A percentile compares a stretch with the other conserved stretches of the same genome.
phyloP scores from a whole-genome alignment of 2,797 vertebrate species.

The Perodicticus potto region DNA sequence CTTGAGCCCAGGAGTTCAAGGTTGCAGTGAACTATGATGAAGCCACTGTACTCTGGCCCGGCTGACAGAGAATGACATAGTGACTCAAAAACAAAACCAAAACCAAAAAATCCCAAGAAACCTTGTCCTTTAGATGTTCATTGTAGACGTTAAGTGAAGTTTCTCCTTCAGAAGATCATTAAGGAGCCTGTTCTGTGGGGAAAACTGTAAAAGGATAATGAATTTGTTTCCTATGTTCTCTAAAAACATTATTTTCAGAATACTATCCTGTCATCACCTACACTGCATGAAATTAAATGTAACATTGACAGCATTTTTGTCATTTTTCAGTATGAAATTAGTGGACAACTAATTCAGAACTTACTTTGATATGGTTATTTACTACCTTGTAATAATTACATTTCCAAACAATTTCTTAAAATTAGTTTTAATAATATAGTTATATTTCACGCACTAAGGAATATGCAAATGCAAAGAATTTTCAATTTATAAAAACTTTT shows the following conservation, averaged over 20 bases:
- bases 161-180: not conserved
- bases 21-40: too few species aligned
- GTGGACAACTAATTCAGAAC: not conserved
- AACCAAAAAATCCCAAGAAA: too few species aligned
- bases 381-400: not conserved
- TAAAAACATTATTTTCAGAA: not conserved
- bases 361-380: constrained; percentile 43
- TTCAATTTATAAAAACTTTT: not conserved
- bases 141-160: not conserved
- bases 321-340: constrained; percentile 48
- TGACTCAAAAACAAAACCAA: too few species aligned
- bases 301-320: not conserved
- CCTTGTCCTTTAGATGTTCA: not conserved
- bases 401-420: constrained; percentile 26
- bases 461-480: not conserved
- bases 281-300: constrained; percentile 11
- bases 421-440: not conserved
- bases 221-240: not conserved
- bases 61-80: too few species aligned
- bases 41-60: too few species aligned
- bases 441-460: not conserved
- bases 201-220: not conserved
- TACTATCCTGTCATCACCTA: not conserved
- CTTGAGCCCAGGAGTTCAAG: too few species aligned
- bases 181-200: not conserved